Evolutionary conservation across 2,113 vertebrate species (phyloP).

Genomic region (Poecilia latipinna): DNA sequence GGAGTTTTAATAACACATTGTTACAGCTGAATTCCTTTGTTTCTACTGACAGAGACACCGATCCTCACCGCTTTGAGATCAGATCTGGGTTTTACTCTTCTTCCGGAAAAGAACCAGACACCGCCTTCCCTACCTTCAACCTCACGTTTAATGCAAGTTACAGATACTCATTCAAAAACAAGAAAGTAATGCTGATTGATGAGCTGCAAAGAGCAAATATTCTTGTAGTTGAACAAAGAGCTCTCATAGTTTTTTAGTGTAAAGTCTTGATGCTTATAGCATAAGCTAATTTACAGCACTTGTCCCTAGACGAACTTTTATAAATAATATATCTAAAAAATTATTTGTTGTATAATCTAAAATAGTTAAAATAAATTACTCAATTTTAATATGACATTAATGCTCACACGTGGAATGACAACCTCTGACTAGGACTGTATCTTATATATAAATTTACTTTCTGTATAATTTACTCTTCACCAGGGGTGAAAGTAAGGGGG

Average conservation of each 20-base stretch:
- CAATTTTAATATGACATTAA: too few relatives aligned
- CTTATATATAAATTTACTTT: neutral
- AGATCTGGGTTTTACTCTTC: slow-evolving; percentile 60
- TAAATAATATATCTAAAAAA: too few relatives aligned
- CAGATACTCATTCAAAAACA: neutral
- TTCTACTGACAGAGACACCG: slow-evolving; percentile 77
- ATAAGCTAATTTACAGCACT: too few relatives aligned
- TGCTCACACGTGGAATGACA: neutral
- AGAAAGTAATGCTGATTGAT: too few relatives aligned
- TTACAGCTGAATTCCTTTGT: neutral
- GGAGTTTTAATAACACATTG: too few relatives aligned
- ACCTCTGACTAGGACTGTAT: too few relatives aligned
- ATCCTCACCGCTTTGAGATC: slow-evolving; percentile 85
- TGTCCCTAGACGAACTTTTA: too few relatives aligned
- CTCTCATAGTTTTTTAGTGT: neutral
- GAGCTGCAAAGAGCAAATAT: too few relatives aligned
- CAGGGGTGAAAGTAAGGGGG: too few relatives aligned
- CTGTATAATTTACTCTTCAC: neutral
- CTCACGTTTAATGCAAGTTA: slow-evolving; percentile 82
- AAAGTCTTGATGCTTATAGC: neutral
- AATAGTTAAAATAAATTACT: too few relatives aligned
- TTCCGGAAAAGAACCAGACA: slow-evolving; percentile 68
- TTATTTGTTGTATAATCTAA: too few relatives aligned
- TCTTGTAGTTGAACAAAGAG: too few relatives aligned
- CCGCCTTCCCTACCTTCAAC: slow-evolving; percentile 79